phyloP scores from a whole-genome alignment of 2,797 vertebrate species.

The Knipowitschia caucasica region DNA sequence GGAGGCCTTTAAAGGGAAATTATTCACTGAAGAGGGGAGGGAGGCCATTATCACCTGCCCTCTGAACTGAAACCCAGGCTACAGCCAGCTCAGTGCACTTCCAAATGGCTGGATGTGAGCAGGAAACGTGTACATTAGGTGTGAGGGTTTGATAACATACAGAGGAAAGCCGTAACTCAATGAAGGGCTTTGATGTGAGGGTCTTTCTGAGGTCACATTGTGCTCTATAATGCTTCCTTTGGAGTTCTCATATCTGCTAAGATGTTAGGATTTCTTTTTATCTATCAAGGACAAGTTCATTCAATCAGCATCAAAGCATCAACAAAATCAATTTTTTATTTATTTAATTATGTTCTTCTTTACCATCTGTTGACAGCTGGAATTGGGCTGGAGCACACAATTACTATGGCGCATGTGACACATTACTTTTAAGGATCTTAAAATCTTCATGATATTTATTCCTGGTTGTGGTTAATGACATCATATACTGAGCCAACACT shows the following conservation, averaged over 20 bases:
- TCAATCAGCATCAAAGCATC: no score
- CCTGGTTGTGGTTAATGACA: no score
- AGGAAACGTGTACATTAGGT: constrained; percentile 13
- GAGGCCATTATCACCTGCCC: constrained; percentile 57
- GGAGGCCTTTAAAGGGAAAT: constrained; percentile 24
- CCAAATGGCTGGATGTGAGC: constrained; percentile 10
- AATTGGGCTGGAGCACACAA: no score
- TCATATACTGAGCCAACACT: no score
- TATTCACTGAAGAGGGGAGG: constrained; percentile 10
- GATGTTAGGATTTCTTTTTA: background rate
- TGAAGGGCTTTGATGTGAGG: constrained; percentile 23
- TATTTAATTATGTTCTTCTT: no score
- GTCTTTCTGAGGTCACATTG: constrained; percentile 25
- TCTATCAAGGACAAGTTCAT: no score
- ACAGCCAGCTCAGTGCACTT: constrained; percentile 9
- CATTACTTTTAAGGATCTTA: no score
- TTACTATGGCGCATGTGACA: no score
- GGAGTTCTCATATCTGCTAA: background rate
- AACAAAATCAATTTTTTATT: no score
- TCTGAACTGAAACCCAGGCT: constrained; percentile 45
- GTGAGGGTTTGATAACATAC: constrained; percentile 17
- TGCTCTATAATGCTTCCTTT: constrained; percentile 30
- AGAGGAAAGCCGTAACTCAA: constrained; percentile 22
- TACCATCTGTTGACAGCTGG: no score
- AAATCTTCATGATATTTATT: no score